Evolutionary conservation across 1,140 invertebrate species (phyloP).

Genomic region (Temnothorax nylanderi): DNA sequence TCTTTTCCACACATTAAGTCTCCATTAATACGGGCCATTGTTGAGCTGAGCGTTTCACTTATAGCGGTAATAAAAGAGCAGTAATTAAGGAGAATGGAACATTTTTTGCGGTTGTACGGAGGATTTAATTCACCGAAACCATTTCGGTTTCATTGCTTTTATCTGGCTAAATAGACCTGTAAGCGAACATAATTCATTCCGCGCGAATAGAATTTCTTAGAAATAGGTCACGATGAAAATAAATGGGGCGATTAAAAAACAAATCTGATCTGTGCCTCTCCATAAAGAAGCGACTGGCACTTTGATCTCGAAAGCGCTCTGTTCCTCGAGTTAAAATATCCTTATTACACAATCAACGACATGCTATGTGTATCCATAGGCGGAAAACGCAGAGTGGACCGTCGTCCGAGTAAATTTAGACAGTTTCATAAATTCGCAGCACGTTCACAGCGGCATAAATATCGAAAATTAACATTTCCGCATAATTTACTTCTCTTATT

Average conservation of each 20-base stretch:
- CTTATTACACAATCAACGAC: neutral
- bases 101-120: neutral
- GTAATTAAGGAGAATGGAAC: slow-evolving; percentile 3
- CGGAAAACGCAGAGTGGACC: neutral
- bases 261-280: neutral
- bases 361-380: neutral
- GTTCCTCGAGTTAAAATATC: neutral
- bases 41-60: neutral
- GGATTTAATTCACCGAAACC: slow-evolving; percentile 28
- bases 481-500: slow-evolving; percentile 15
- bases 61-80: neutral
- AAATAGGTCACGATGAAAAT: neutral
- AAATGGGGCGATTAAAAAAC: neutral
- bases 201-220: neutral
- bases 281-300: neutral
- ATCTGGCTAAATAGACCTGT: neutral
- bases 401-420: neutral
- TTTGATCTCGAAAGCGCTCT: neutral
- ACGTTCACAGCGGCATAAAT: neutral
- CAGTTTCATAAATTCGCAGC: neutral
- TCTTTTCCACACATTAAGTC: neutral
- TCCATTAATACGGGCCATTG: neutral
- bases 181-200: neutral
- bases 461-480: slow-evolving; percentile 45
- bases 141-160: slow-evolving; percentile 1